Conservation (phyloP, 30 jellyfish, hydroid and myxozoan genomes). For the Cassiopea xamachana region DNA sequence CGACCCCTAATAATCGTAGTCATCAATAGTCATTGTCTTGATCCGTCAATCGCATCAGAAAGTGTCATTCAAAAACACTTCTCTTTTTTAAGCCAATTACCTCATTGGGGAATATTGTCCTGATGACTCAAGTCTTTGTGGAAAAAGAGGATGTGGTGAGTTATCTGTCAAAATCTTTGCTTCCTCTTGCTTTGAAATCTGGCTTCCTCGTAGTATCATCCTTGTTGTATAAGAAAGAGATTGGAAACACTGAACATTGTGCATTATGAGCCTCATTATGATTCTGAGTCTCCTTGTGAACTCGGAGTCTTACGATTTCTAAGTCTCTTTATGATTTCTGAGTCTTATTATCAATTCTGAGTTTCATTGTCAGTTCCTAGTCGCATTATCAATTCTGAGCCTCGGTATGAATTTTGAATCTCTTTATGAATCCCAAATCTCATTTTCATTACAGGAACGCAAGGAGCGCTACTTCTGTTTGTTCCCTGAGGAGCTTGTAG, state of each 20-base stretch:
- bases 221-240: not conserved
- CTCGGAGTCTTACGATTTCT: no score
- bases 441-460: constrained; percentile 66
- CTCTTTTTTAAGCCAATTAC: constrained; percentile 83
- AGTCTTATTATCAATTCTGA: no score
- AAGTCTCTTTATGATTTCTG: no score
- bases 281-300: no score
- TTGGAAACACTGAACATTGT: no score
- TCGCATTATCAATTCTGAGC: no score
- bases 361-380: no score
- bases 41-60: not conserved
- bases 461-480: constrained; percentile 96
- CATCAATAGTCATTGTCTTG: not conserved
- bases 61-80: not conserved
- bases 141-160: constrained; percentile 95
- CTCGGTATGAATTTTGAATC: not conserved
- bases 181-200: not conserved
- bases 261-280: no score
- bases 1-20: not conserved
- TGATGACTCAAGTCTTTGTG: constrained; percentile 97
- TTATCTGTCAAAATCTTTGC: not conserved
- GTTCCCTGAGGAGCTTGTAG: constrained; percentile 94
- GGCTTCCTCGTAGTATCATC: not conserved
- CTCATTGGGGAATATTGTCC: constrained; percentile 89
- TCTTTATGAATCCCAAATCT: no score